Conservation (phyloP, 2,888 invertebrate species). For the Leptopterna dolabrata region DNA sequence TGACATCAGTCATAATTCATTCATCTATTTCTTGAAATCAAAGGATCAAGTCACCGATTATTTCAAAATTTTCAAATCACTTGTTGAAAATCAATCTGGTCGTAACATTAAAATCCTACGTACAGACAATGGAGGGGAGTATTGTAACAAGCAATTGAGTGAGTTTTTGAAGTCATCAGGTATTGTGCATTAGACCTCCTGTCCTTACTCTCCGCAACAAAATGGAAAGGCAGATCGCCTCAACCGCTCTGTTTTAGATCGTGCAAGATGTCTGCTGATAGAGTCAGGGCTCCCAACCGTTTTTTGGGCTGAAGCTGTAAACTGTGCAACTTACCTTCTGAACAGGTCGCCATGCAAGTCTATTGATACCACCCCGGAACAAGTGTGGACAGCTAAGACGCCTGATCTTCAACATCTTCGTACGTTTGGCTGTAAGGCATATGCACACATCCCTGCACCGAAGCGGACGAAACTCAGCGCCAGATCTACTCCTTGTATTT, state of each 20-base stretch:
- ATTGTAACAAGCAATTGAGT: neutral
- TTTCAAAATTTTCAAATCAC: neutral
- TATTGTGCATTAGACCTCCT: neutral
- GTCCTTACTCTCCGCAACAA: neutral
- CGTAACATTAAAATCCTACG: neutral
- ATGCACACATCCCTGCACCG: neutral
- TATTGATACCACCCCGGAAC: neutral
- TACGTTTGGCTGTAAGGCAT: neutral
- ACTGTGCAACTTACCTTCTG: neutral
- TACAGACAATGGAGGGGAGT: slow-evolving; percentile 18
- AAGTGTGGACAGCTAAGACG: neutral
- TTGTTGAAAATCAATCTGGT: neutral
- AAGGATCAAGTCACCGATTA: neutral
- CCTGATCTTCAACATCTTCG: neutral
- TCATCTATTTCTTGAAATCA: neutral
- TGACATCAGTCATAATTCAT: neutral
- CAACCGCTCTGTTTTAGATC: neutral
- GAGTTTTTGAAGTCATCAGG: neutral
- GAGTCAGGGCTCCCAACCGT: neutral
- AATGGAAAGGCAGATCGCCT: slow-evolving; percentile 1
- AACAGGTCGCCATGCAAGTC: neutral
- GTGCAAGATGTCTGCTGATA: neutral
- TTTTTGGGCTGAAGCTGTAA: slow-evolving; percentile 30
- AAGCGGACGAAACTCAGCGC: neutral
- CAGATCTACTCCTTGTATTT: neutral